Base-by-base conservation (phyloP, 2,113 vertebrate species). In the Ploceus nigricollis region DNA sequence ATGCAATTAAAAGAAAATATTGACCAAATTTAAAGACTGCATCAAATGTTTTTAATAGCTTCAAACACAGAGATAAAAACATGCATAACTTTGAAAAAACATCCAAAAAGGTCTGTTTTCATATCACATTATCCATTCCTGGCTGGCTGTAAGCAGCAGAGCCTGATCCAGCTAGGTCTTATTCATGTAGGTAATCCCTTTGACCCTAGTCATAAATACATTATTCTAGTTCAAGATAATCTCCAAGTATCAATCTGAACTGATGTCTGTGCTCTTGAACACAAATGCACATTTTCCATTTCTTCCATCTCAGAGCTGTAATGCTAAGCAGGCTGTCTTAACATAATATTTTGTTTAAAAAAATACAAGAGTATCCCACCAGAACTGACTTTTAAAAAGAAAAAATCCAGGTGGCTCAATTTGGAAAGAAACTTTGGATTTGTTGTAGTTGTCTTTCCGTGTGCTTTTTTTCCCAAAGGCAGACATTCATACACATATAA, bases 401-500 rank as follows among this genome's bases (percentile, higher is more conserved):
- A 90, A 93, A 83, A 78, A 89, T 84, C 51, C 89, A 96, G 91
- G 90, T 97, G 80, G 85, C 82, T 97, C 70, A 70, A 57, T 72
- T 58, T 93, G 95, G 90, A 94, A 90, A 94, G 87, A 96, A 96
- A 95, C 88, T 95, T 95, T 83, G 90, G 95, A 76, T 92, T 96
- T 95, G 92, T 96, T 95, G 93, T 94, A 89, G 83, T 89, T 96
- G 91, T 97, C 85, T 94, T 86, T 96, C 96, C 64, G 0, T 93
- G 91, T 1, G 11, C 69, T 81, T 86, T 95, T 93, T 93, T 96
- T 76, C 88, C 94, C 91, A 96, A 92, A 96, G 91, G 60, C 92
- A 85, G 87, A 95, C 86, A 95, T 97, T 98, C 96, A 95, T 79
- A 95, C 82, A 93, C 95, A 87, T 93, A 96, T 95, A 95, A 81